Percentiles rank a stretch among this genome's conserved stretches.
Evolutionary conservation across 2,797 vertebrate species (phyloP).

Genomic region (Halcyon badia): DNA sequence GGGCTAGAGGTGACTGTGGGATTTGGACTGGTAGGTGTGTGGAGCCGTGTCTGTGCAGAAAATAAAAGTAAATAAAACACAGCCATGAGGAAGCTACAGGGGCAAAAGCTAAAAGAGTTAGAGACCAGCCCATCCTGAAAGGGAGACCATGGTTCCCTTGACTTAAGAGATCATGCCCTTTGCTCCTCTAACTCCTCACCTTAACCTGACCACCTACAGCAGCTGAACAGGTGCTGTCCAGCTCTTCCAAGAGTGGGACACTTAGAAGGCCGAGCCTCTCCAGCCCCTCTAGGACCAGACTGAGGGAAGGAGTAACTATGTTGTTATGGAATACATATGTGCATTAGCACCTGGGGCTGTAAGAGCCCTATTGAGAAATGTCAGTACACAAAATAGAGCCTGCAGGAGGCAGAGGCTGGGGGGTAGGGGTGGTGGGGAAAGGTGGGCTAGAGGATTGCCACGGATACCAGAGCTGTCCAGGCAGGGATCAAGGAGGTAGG

Average conservation of each 20-base stretch:
- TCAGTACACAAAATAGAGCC: not conserved
- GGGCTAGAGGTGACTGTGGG: not conserved
- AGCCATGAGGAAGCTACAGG: not conserved
- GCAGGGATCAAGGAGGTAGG: not conserved
- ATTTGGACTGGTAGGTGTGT: accelerated
- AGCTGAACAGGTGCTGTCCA: not conserved
- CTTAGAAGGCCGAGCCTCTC: not conserved
- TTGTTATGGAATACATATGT: not conserved
- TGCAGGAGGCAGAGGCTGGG: not conserved
- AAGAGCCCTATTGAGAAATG: not conserved
- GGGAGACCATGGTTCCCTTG: not conserved
- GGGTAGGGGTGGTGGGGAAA: not conserved
- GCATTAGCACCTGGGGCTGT: not conserved
- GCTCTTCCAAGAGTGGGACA: not conserved
- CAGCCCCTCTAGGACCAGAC: not conserved
- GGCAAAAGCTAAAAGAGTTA: not conserved
- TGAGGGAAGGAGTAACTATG: not conserved
- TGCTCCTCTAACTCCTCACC: not conserved
- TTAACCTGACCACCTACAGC: not conserved
- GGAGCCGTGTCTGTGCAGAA: not conserved
- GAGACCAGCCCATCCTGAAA: not conserved
- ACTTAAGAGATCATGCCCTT: not conserved
- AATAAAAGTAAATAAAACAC: not conserved
- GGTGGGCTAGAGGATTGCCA: not conserved
- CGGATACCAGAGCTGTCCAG: not conserved